Evolutionary conservation across 2,888 invertebrate genomes (phyloP).

Genomic region (Euplagia quadripunctaria): DNA sequence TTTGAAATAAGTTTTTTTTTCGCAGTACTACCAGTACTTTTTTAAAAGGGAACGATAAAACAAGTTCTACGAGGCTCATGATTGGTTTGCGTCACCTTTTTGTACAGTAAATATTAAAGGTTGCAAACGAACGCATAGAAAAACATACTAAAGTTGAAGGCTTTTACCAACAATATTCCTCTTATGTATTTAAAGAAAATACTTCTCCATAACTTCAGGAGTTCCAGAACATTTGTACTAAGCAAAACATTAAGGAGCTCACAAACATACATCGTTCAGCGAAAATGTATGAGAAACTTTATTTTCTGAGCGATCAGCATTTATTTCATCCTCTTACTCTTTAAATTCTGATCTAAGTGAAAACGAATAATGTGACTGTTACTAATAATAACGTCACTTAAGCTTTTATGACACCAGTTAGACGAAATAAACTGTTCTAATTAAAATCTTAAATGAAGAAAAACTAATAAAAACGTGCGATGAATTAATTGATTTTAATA

Average conservation of each 20-base stretch:
- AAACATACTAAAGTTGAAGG: background rate
- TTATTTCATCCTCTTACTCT: background rate
- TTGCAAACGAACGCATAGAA: too few relatives aligned
- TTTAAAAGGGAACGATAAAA: too few relatives aligned
- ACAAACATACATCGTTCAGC: background rate
- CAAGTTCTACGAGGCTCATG: too few relatives aligned
- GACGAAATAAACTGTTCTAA: too few relatives aligned
- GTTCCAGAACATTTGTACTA: slow-evolving; percentile 22
- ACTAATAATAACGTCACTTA: background rate
- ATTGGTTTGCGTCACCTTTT: too few relatives aligned
- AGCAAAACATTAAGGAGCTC: background rate
- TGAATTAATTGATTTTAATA: too few relatives aligned
- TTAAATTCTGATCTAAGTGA: background rate
- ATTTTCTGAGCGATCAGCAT: background rate
- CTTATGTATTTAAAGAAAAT: background rate
- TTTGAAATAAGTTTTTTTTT: too few relatives aligned
- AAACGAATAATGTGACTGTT: background rate
- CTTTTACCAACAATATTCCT: background rate
- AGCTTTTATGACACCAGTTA: too few relatives aligned
- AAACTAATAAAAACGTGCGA: too few relatives aligned
- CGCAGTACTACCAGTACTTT: too few relatives aligned
- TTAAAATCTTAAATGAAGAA: background rate
- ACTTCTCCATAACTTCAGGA: background rate
- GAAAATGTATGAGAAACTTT: background rate
- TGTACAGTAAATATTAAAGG: too few relatives aligned